Base-by-base conservation (phyloP, 35 echinoderm and acorn worm genomes). In the Patiria miniata region DNA sequence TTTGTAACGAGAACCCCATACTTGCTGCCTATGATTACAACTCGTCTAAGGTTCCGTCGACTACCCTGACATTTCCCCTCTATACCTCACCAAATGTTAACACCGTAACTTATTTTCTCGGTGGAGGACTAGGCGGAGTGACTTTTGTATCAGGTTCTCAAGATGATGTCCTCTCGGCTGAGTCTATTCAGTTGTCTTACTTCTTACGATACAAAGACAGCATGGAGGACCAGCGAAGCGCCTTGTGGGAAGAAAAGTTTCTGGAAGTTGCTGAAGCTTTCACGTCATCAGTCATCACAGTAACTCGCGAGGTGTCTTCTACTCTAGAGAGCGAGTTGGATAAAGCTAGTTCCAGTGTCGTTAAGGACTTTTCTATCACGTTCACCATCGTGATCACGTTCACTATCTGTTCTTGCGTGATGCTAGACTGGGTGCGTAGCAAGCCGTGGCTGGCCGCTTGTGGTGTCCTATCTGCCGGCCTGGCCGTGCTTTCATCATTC, bases 221-320 rank as follows among this genome's bases (percentile, higher is more conserved):
- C 15, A 36, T 78, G 22, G 55, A 87, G 8, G 83, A 80, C n/a
- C 55, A 52, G 8, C 52, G 61, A 28, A 81, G 79, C 2, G 78
- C 54, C 29, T 14, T 83, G 39, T 95, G 93, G 93, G 93, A 95
- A 51, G 59, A 95, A 23, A 65, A 84, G 17, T 86, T 95, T 32
- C 40, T 90, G 23, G 36, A 83, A 30, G 36, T n/a, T 16, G 36
- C 88, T 34, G 61, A 82, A 0, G 38, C 57, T 1, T 68, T 68
- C 37, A 82, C 34, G 9, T 52, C 81, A 12, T 17, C 28, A 9
- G 39, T 57, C 4, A 22, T 58, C 8, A 51, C 18, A 14, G 61
- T 78, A 42, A 86, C 36, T 69, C 28, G 54, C 2, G 15, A 58
- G 44, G 79, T 77, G 40, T 91, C 90, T 9, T 55, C 79, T 68